Evolutionary conservation across 2,888 invertebrate species (phyloP), one percentile per base, ranked within the genome.

Genomic region (Pomacea canaliculata): DNA sequence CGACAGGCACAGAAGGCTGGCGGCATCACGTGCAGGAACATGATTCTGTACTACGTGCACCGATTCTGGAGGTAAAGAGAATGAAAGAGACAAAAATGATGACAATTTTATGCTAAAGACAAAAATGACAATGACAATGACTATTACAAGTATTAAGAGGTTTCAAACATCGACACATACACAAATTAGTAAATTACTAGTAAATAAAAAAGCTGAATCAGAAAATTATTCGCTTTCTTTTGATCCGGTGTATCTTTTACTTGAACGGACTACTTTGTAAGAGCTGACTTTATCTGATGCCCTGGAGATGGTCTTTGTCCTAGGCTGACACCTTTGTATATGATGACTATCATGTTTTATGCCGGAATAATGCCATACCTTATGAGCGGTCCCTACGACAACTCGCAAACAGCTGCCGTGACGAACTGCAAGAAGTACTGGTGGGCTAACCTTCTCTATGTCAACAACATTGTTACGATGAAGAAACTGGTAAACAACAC

Each of bases 401-500:
- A 56, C 16, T 56, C 51, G 10, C 10, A 56, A 0, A 16, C 51
- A 16, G 51, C 16, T 16, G 10, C 51, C 7, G 51, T 56, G 51
- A 18, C 10, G 3, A 23, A 51, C 70, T 76, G 75, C 66, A 56
- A 56, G 12, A 60, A 73, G 18, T 27, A 51, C 56, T 79, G 79
- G 79, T 76, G 73, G 73, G n/a, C 18, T 23, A 76, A 76, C 56
- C n/a, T 79, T 46, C 70, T 79, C 13, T 79, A 79, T 69, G 51
- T 79, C 46, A 73, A 60, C 68, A 79, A 79, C 56, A 37, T 78
- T 13, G 23, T 56, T 1, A 8, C 13, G 7, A 46, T 68, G 51
- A 8, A 23, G 7, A 60, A 70, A 27, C 12, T 51, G 67, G 77
- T 77, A 49, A 71, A 18, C 7, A 19, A 23, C 12, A n/a, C 10